These are phyloP conservation scores for Xyliphius kryptos DNA, from an alignment of 2,113 vertebrate genomes.

Conservation along the genomic window DNA sequence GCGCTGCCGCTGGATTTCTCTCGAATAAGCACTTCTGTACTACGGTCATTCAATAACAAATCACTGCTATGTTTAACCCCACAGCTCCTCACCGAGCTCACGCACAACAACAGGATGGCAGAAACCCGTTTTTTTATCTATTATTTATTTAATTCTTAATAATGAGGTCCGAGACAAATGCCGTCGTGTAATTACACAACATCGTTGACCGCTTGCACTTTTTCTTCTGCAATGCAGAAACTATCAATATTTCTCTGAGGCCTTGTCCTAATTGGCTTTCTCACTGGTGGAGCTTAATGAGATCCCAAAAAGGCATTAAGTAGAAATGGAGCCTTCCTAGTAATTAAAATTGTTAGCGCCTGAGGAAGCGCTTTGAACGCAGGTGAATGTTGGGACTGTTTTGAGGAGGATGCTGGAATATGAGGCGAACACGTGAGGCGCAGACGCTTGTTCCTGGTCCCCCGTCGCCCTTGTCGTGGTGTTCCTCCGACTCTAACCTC, in stretches of 20 bases:
- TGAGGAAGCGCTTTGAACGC: too few relatives aligned
- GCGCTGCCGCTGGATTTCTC: constrained; percentile 4
- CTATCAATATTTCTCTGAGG: neutral
- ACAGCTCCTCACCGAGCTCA: constrained; percentile 1
- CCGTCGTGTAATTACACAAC: constrained; percentile 15
- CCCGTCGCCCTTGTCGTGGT: too few relatives aligned
- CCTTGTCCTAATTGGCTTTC: too few relatives aligned
- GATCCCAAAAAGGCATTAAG: too few relatives aligned
- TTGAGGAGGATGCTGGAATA: too few relatives aligned
- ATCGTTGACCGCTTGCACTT: neutral
- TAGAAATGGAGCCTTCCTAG: too few relatives aligned
- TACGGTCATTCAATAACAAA: constrained; percentile 17
- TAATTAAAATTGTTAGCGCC: too few relatives aligned
- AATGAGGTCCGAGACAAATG: constrained; percentile 2
- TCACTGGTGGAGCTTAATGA: too few relatives aligned
- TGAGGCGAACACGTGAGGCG: neutral
- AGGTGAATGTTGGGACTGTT: too few relatives aligned
- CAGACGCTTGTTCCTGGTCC: neutral
- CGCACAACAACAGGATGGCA: neutral
- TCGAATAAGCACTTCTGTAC: constrained; percentile 32
- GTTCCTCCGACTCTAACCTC: constrained; percentile 1
- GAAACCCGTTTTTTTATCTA: neutral
- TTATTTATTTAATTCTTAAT: neutral
- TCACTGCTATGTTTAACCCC: constrained; percentile 29
- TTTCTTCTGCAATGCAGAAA: neutral